Percentiles rank a stretch among this genome's conserved stretches.
Evolutionary conservation across 2,888 invertebrate species (phyloP).

Genomic region (Nemapogon koenigi): DNA sequence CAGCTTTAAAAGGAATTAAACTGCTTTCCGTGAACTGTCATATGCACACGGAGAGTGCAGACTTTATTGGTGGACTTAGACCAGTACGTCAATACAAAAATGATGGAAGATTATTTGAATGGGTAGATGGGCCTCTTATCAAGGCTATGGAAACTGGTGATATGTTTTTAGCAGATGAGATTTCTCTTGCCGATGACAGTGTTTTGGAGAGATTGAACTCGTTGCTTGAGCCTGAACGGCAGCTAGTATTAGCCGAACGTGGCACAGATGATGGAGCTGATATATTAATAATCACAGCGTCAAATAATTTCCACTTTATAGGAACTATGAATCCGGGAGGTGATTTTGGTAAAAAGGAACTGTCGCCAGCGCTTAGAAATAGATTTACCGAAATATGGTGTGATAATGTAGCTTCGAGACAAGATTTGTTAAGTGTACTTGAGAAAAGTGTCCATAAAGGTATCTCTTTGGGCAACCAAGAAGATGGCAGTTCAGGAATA

Average conservation of each 20-base stretch:
- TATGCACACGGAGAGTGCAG: slow-evolving; percentile 97
- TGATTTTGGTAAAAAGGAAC: slow-evolving; percentile 98
- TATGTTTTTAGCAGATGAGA: slow-evolving; percentile 96
- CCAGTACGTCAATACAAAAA: slow-evolving; percentile 77
- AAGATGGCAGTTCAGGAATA: slow-evolving; percentile 62
- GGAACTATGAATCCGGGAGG: slow-evolving; percentile 99
- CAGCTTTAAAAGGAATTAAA: slow-evolving; percentile 69
- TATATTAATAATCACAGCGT: slow-evolving; percentile 69
- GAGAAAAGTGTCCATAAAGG: slow-evolving; percentile 74
- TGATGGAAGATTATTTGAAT: slow-evolving; percentile 84
- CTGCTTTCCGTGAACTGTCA: slow-evolving; percentile 94
- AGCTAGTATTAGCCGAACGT: slow-evolving; percentile 90
- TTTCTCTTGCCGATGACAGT: slow-evolving; percentile 97
- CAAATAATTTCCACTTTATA: slow-evolving; percentile 85
- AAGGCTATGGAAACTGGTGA: slow-evolving; percentile 87
- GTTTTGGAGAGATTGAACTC: slow-evolving; percentile 97
- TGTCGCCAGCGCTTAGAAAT: slow-evolving; percentile 96
- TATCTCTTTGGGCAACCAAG: slow-evolving; percentile 58
- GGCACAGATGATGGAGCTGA: slow-evolving; percentile 69
- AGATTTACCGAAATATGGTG: slow-evolving; percentile 99
- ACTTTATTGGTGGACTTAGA: slow-evolving; percentile 94
- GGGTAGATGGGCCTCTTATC: slow-evolving; percentile 96
- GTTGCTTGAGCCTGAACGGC: slow-evolving; percentile 91
- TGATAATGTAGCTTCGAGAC: slow-evolving; percentile 72
- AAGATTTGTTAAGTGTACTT: slow-evolving; percentile 82